Base-by-base conservation (phyloP, 1,140 invertebrate genomes). In the Bacillus rossius region DNA sequence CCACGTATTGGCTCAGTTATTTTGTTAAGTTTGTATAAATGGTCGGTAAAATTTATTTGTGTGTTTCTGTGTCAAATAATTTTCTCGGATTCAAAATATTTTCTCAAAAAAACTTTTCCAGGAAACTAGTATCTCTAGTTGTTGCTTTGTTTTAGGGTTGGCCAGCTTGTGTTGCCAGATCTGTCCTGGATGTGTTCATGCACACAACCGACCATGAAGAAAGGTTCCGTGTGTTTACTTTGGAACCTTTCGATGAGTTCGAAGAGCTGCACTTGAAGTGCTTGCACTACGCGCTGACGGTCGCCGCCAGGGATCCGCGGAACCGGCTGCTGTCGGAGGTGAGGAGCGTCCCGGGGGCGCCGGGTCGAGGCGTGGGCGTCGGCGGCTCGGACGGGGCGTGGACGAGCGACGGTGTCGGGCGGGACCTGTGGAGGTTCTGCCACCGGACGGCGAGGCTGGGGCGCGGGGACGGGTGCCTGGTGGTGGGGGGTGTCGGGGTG, bases 221-320 rank as follows among this genome's bases (percentile, higher is more conserved):
- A 60, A 65, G 68, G 50, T 23, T 59, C 8, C 59, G 70, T 52
- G 65, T 79, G 19, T 64, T 76, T 25, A 60, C 41, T 5, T 59
- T 81, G 17, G 80, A 82, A 65, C 66, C 73, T 1, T 82, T 82
- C 71, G 80, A 82, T 69, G 79, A 82, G 65, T 77, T 73, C 66
- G 80, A 82, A 69, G 78, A 79, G 62, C 77, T 73, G 69, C 73
- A 79, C 64, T 66, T 78, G 23, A 81, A 78, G 57, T 80, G 78
- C 65, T 61, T 64, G n/a, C 80, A 82, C 66, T 82, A 81, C 65
- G 67, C 75, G 26, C 55, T 81, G 2, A 47, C 75, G 25, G 68
- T 70, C 55, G 76, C 71, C 5, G 67, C 58, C 34, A 69, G 67
- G 47, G 65, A 34, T 10, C 10, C 29, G 5, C 29, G 10, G 29